phyloP scores from a whole-genome alignment of 2,797 vertebrate species.

The Myripristis murdjan region DNA sequence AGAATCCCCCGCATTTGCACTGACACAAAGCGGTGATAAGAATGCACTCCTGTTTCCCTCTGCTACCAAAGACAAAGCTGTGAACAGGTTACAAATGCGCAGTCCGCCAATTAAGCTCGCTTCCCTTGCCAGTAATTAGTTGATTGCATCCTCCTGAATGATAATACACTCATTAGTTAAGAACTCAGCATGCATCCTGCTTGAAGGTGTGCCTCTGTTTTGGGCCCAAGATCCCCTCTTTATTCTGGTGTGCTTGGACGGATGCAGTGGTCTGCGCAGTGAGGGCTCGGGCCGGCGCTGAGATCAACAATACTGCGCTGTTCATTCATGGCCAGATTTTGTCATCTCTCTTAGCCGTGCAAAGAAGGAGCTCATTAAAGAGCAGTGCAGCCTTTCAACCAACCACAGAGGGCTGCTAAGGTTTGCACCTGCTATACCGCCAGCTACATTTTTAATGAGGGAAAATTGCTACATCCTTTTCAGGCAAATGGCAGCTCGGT shows the following conservation, averaged over 20 bases:
- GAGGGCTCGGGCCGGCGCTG: constrained; percentile 48
- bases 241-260: constrained; percentile 55
- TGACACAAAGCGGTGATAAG: constrained; percentile 2
- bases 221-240: constrained; percentile 32
- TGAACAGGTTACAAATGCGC: constrained; percentile 25
- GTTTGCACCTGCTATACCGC: constrained; percentile 77
- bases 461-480: constrained; percentile 62
- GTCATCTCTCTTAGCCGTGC: constrained; percentile 56
- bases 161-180: constrained; percentile 27
- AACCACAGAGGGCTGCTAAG: constrained; percentile 65
- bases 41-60: constrained; percentile 4
- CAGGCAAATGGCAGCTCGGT: constrained; percentile 64
- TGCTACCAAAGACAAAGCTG: constrained; percentile 2
- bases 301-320: constrained; percentile 70
- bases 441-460: constrained; percentile 76
- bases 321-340: constrained; percentile 70
- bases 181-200: not conserved
- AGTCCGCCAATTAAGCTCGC: constrained; percentile 17
- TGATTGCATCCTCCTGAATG: constrained; percentile 21
- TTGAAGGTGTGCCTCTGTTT: not conserved
- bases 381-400: constrained; percentile 63
- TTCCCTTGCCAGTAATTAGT: constrained; percentile 41
- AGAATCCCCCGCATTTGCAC: constrained; percentile 1
- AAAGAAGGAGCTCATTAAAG: constrained; percentile 78
- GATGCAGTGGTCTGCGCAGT: constrained; percentile 29